Evolutionary conservation across 2,113 vertebrate species (phyloP), one percentile per base, ranked within the genome.

Genomic region (Erinaceus europaeus): DNA sequence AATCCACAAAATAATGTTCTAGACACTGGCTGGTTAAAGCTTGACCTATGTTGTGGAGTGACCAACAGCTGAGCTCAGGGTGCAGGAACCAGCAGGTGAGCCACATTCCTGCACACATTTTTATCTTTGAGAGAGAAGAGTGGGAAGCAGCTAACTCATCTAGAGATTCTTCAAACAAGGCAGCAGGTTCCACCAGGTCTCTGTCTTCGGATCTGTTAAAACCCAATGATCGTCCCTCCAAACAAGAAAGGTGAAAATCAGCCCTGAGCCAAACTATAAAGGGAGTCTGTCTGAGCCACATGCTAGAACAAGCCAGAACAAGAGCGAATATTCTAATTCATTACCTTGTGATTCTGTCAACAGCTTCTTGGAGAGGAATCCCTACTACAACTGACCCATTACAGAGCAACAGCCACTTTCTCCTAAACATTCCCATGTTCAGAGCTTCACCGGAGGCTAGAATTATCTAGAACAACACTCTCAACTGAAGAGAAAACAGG

Each of bases 351-450:
- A 75, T 20, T 17, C 40, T 13, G 52, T 17, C 27, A 6, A 55
- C 40, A 82, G 76, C 44, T 73, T 72, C 44, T 81, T 62, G 40
- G 34, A 25, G 80, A 81, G 87, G 20, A 93, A 82, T 62, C 27
- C 61, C 79, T 81, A 94, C 67, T 76, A 81, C 55, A 72, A 68
- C 42, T 78, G 80, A 91, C 73, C 89, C 86, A 84, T 50, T 87
- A 93, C 91, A 83, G 69, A 62, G 17, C 4, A 46, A 9, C 65
- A 36, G 74, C 78, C 88, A 84, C 62, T 84, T 61, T 89, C 69
- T 91, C 69, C 92, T 87, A 75, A 91, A 84, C 14, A 94, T 36
- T 59, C 74, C 83, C 83, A 74, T 67, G 84, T 92, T 93, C 89
- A 93, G 87, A 90, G 42, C 38, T 38, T 74, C 65, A 78, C 87